Evolutionary conservation across 2,797 vertebrate genomes (phyloP), one percentile per base, ranked within the genome.

Genomic region (Antennarius maculatus): DNA sequence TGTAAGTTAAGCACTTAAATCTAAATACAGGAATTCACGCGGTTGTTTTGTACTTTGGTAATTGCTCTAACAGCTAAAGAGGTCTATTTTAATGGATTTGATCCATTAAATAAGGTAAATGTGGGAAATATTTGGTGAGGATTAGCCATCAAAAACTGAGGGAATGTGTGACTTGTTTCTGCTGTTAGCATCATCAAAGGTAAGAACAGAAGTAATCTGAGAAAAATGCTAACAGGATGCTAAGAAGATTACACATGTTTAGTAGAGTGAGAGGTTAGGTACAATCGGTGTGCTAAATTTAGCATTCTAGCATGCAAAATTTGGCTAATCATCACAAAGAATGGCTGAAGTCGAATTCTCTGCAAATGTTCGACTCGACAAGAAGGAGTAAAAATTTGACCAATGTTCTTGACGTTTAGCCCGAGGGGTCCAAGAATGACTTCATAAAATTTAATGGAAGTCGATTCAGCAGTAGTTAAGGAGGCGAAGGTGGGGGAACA

Each of bases 41-140:
- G 49, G 67, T 66, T 70, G 34, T 73, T 75, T 71, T 66, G 70
- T 72, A 80, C 69, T 41, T 45, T 55, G 1, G 5, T 52, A 42
- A 23, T 42, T 81, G 66, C 34, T 65, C 54, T 45, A 59, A 67
- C 61, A 73, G 67, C 86, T 60, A 77, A 78, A 83, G 31, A 55
- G 31, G 55, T 69, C 86, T 69, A 62, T 61, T 69, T 66, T 84
- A 77, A 85, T 81, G 54, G 82, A 69, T 74, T 72, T 59, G 76
- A 80, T 79, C 76, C 48, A 72, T 66, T 74, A 69, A 78, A 79
- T 52, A 69, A 11, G 51, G 28, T 58, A 60, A 52, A 60, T 43
- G 69, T 1, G 15, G 66, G 70, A 49, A 61, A 57, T 62, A 52
- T 63, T 67, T 61, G 67, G 69, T 57, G 74, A 34, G 60, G 66